Conservation (phyloP, 2,888 invertebrate species). For the Nematopogon swammerdamellus region DNA sequence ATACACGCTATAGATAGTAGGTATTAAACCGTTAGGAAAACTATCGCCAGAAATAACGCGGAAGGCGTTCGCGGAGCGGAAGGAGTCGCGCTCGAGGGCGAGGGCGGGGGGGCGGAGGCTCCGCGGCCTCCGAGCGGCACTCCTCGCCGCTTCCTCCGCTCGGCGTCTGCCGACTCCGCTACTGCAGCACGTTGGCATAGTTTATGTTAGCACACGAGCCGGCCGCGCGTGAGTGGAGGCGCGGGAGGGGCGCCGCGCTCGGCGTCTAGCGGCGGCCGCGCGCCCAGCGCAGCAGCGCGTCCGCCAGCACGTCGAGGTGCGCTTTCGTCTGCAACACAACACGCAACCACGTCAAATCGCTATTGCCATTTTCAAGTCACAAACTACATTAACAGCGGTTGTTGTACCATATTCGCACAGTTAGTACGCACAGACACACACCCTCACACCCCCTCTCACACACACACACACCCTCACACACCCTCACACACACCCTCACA, state of each 20-base stretch:
- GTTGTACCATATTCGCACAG: no score
- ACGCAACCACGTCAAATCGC: no score
- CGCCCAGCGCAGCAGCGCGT: constrained; percentile 91
- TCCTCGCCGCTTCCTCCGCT: constrained; percentile 9
- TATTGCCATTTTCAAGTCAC: no score
- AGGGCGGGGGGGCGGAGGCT: constrained; percentile 3
- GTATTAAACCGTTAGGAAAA: constrained; percentile 44
- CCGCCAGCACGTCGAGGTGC: constrained; percentile 91
- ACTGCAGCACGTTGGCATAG: not conserved
- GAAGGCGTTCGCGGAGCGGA: no score
- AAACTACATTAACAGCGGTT: no score
- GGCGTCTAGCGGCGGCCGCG: constrained; percentile 64
- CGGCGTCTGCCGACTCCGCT: not conserved
- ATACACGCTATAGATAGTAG: constrained; percentile 52
- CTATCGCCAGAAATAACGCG: constrained; percentile 28
- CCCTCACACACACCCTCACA: no score
- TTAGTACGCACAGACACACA: no score
- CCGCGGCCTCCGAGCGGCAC: constrained; percentile 15
- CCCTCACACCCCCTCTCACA: no score
- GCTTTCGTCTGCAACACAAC: constrained; percentile 94
- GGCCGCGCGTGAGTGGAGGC: constrained; percentile 25
- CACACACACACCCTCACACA: no score
- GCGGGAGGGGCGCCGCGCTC: constrained; percentile 20
- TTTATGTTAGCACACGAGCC: not conserved
- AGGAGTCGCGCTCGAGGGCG: no score